Percentiles rank a stretch among this genome's conserved stretches.
These are phyloP conservation scores for Caerostris extrusa DNA, from an alignment of 1,140 invertebrate species.

Conservation along the genomic window DNA sequence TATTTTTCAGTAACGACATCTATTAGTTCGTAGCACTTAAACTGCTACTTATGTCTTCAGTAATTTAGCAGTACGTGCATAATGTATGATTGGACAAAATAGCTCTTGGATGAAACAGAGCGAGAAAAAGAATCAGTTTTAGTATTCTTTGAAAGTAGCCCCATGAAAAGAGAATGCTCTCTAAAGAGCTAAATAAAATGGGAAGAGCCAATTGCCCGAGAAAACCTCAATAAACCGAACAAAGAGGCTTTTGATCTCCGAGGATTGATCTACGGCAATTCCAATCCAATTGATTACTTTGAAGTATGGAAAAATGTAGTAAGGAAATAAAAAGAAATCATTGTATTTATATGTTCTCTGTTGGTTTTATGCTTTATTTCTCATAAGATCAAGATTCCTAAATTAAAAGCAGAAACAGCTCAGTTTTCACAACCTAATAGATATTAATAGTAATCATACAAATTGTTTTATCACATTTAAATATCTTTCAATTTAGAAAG, in stretches of 20 bases:
- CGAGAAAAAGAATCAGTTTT: not conserved
- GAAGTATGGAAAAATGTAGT: not conserved
- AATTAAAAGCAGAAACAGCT: no score
- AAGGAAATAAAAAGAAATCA: not conserved
- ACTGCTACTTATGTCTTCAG: not conserved
- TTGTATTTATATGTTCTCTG: not conserved
- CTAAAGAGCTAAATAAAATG: not conserved
- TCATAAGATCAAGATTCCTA: no score
- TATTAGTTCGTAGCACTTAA: not conserved
- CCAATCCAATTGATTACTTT: not conserved
- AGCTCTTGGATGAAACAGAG: not conserved
- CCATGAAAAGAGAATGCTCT: not conserved
- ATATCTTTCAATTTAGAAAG: no score
- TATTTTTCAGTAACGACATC: not conserved
- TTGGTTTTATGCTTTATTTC: not conserved
- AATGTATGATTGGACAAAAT: not conserved
- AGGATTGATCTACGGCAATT: not conserved
- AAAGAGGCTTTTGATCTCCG: slow-evolving; percentile 23
- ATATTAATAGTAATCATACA: no score
- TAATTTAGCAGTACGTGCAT: not conserved
- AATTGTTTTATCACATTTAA: no score
- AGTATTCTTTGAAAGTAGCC: not conserved
- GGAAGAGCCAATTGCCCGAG: not conserved
- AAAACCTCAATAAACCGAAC: slow-evolving; percentile 24
- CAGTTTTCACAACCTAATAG: no score